Percentiles rank a stretch among this genome's conserved stretches.
Conservation (phyloP, 2,113 vertebrate genomes). For the Romanogobio albipinnatus region DNA sequence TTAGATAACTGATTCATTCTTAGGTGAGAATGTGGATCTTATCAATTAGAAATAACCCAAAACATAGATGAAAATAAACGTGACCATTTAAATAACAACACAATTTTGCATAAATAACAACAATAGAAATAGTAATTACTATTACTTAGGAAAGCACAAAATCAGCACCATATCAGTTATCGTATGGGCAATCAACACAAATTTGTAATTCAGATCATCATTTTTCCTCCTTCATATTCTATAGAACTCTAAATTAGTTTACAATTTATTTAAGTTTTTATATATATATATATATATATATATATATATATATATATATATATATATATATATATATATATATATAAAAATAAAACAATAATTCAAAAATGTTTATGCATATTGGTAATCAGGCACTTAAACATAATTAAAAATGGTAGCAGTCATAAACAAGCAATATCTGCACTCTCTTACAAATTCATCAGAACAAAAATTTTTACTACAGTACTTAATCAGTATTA, state of each 20-base stretch:
- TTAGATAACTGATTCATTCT: too few species aligned
- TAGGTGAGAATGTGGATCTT: too few species aligned
- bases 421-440: background rate
- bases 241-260: background rate
- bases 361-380: background rate
- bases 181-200: background rate
- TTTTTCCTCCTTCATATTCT: background rate
- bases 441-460: background rate
- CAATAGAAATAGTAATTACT: background rate
- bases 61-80: background rate
- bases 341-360: background rate
- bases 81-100: background rate
- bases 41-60: background rate
- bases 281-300: too few species aligned
- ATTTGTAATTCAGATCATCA: background rate
- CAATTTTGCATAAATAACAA: background rate
- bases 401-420: background rate
- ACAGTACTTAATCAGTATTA: background rate
- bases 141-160: background rate
- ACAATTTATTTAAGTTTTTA: background rate
- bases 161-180: background rate
- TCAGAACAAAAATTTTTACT: background rate
- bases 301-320: too few species aligned
- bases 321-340: too few species aligned
- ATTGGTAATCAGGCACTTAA: background rate